Percentiles rank a stretch among this genome's conserved stretches.
phyloP scores from a whole-genome alignment of 2,797 vertebrate genomes.

The Neosilurus mollespiculum region DNA sequence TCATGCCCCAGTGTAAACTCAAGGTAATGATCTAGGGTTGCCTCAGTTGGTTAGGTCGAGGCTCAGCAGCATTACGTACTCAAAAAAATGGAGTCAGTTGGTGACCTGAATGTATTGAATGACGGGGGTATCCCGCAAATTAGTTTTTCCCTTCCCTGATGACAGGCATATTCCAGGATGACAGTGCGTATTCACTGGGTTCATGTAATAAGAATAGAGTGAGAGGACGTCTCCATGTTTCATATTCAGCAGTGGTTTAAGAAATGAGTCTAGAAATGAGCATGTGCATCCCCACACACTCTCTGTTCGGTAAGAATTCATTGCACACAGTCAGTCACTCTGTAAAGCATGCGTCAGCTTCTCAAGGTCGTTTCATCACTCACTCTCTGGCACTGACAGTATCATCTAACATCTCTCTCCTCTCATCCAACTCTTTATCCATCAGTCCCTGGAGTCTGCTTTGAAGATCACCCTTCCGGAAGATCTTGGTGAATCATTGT shows the following conservation, averaged over 20 bases:
- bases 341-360: background rate
- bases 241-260: background rate
- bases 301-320: background rate
- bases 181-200: too few relatives aligned
- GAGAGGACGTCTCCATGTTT: background rate
- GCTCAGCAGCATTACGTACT: too few relatives aligned
- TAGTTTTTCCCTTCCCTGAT: too few relatives aligned
- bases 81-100: too few relatives aligned
- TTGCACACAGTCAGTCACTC: background rate
- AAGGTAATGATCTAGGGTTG: too few relatives aligned
- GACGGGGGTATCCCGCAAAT: too few relatives aligned
- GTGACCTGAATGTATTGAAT: too few relatives aligned
- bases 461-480: constrained; percentile 77
- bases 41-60: too few relatives aligned
- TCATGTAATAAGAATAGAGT: too few relatives aligned
- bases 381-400: background rate
- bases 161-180: too few relatives aligned
- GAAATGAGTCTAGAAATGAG: background rate
- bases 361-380: constrained; percentile 7
- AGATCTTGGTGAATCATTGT: constrained; percentile 79
- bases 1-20: too few relatives aligned
- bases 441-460: constrained; percentile 79
- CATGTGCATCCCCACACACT: background rate
- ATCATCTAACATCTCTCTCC: constrained; percentile 12
- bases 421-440: background rate